These are phyloP conservation scores for Bombus soroeensis DNA, from an alignment of 1,140 invertebrate genomes.

Conservation along the genomic window DNA sequence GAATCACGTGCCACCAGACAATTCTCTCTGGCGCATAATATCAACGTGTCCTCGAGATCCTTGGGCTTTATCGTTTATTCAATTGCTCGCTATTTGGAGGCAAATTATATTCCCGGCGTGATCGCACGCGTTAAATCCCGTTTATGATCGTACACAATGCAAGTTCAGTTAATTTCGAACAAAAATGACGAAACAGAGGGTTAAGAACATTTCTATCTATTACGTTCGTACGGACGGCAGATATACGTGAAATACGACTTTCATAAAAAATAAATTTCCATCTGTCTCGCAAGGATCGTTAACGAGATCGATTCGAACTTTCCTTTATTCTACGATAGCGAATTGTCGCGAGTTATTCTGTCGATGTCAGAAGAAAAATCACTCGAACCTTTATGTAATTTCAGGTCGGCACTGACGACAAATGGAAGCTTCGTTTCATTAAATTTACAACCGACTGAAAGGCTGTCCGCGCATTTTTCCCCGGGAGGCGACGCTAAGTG, in stretches of 20 bases:
- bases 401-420: not conserved
- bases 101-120: slow-evolving; percentile 1
- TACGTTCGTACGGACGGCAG: rapidly evolving
- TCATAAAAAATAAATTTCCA: not conserved
- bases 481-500: slow-evolving; percentile 4
- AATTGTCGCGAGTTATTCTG: slow-evolving; percentile 1
- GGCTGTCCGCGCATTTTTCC: not conserved
- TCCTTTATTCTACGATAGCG: not conserved
- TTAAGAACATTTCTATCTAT: not conserved
- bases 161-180: not conserved
- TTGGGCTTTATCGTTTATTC: slow-evolving; percentile 20
- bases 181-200: not conserved
- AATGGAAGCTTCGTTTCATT: slow-evolving; percentile 46
- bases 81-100: not conserved
- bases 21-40: slow-evolving; percentile 13
- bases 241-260: not conserved
- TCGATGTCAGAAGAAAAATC: slow-evolving; percentile 20
- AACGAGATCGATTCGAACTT: slow-evolving; percentile 4
- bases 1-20: slow-evolving; percentile 15
- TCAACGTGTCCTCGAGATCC: slow-evolving; percentile 15
- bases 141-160: not conserved
- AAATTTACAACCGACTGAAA: slow-evolving; percentile 36
- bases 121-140: not conserved
- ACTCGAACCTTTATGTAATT: slow-evolving; percentile 23
- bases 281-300: not conserved